phyloP scores from a whole-genome alignment of 2,888 invertebrate genomes.

The Cephus spinipes region DNA sequence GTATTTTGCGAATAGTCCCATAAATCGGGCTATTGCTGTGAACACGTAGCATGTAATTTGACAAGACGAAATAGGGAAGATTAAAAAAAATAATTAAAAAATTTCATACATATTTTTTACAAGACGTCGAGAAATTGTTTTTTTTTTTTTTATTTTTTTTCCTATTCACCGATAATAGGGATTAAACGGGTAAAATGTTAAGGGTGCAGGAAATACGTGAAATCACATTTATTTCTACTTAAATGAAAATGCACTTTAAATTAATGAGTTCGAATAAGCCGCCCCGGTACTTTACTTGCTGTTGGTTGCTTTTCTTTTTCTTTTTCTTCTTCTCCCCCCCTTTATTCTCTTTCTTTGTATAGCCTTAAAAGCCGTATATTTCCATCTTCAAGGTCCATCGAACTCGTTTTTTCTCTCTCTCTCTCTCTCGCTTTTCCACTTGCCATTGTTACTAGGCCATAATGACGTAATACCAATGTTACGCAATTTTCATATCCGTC shows the following conservation, averaged over 20 bases:
- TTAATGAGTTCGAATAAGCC: slow-evolving; percentile 3
- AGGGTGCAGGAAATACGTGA: neutral
- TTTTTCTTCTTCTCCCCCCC: no score
- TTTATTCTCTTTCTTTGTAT: neutral
- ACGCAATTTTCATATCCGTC: neutral
- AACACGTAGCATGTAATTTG: neutral
- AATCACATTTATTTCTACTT: neutral
- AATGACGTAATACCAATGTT: neutral
- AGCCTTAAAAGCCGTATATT: neutral
- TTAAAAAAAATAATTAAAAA: neutral
- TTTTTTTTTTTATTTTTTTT: no score
- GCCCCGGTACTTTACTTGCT: neutral
- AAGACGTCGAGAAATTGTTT: no score
- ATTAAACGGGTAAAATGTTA: neutral
- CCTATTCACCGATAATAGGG: neutral
- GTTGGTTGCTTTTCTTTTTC: neutral
- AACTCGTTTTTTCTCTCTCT: neutral
- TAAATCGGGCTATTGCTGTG: neutral
- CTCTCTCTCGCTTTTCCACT: neutral
- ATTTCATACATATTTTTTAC: no score
- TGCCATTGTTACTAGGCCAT: neutral
- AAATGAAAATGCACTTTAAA: neutral
- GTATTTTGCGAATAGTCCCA: no score
- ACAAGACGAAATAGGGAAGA: neutral
- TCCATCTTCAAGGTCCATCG: neutral